Evolutionary conservation across 2,797 vertebrate genomes (phyloP), one percentile per base, ranked within the genome.

Genomic region (Acanthurus leucopareius): DNA sequence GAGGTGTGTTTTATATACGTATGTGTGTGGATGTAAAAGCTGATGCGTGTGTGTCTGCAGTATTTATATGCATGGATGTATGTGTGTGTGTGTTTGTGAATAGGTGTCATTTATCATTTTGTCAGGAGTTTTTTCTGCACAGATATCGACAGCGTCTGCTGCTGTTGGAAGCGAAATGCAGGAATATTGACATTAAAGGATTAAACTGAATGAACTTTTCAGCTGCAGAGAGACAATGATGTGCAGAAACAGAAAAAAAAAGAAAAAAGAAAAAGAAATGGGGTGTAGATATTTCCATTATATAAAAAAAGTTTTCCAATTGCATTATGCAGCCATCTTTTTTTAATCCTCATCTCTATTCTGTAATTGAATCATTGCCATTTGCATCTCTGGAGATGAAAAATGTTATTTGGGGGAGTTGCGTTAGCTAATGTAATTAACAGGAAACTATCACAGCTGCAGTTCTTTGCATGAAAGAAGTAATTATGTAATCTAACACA

Each of bases 401-500:
- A 92, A 84, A 86, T 92, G 86, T 91, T 94, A 94, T 95, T 95
- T 94, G 80, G 88, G 89, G 88, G 85, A 92, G 93, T 94, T 93
- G 90, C 94, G 92, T 90, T 87, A 88, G 89, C 93, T 93, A 90
- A 95, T 95, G 91, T 94, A 95, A 95, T 95, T 95, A 95, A 93
- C 86, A 65, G 83, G 85, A 89, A 93, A 93, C 93, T 91, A 94
- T 94, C 95, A 93, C 94, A 95, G 94, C 94, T 95, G 94, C 90
- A 94, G 87, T 90, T 94, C 93, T 89, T 93, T 85, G 81, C 86
- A 84, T 88, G 88, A 85, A 88, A 94, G 88, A 88, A 91, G 86
- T 95, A 95, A 95, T 95, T 94, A 94, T 94, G 89, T 94, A 93
- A 94, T 93, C 75, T 90, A 93, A 94, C 93, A 93, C 94, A 92